phyloP scores from a whole-genome alignment of 2,888 invertebrate genomes.

The Dolomedes plantarius region DNA sequence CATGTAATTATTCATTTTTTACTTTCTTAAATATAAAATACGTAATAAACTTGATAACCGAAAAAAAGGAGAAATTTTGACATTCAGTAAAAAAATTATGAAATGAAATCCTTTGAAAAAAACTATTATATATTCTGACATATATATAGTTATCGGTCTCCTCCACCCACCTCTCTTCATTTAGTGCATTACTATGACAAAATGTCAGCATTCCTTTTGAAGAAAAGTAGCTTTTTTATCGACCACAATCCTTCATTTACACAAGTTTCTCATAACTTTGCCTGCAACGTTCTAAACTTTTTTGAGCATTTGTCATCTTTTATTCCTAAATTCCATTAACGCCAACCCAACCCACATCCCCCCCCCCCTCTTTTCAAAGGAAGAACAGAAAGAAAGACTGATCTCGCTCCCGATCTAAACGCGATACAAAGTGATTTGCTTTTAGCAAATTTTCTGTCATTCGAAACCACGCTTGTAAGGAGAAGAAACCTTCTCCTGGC shows the following conservation, averaged over 20 bases:
- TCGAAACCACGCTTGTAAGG: slow-evolving; percentile 18
- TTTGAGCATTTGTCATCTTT: slow-evolving; percentile 57
- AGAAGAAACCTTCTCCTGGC: neutral
- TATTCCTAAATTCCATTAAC: slow-evolving; percentile 51
- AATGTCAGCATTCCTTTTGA: no score
- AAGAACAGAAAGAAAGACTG: slow-evolving; percentile 21
- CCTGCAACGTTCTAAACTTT: slow-evolving; percentile 61
- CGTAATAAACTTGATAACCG: no score
- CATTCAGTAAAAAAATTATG: no score
- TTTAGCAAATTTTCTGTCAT: slow-evolving; percentile 30
- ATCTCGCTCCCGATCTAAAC: slow-evolving; percentile 24
- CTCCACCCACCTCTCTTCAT: no score
- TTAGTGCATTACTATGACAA: no score
- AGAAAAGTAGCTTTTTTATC: neutral
- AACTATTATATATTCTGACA: no score
- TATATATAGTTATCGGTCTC: neutral
- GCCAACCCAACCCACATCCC: no score
- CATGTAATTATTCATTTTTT: no score
- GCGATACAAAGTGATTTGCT: slow-evolving; percentile 22
- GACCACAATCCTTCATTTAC: slow-evolving; percentile 28
- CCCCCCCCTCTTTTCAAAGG: neutral
- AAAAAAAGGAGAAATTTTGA: no score
- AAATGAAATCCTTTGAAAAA: no score
- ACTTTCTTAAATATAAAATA: no score
- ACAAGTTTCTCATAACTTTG: slow-evolving; percentile 50